Evolutionary conservation across 2,797 vertebrate genomes (phyloP).

Genomic region (Betta splendens): DNA sequence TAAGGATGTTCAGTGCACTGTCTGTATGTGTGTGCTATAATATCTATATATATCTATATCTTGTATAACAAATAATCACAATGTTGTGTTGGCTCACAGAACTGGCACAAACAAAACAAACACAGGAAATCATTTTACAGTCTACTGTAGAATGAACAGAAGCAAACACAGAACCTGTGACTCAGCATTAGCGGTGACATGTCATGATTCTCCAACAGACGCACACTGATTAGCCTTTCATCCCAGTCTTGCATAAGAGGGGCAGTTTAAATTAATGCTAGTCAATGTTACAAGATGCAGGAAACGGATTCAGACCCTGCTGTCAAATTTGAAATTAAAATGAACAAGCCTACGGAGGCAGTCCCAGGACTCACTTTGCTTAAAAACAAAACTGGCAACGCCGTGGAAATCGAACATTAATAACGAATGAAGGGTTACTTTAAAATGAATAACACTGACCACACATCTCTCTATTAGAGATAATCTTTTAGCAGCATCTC

Average conservation of each 20-base stretch:
- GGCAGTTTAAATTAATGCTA: constrained; percentile 12
- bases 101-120: neutral
- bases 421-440: constrained; percentile 3
- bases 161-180: neutral
- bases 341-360: neutral
- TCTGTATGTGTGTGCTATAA: no score
- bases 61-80: neutral
- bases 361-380: constrained; percentile 12
- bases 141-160: neutral
- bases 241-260: constrained; percentile 1
- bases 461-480: constrained; percentile 1
- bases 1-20: neutral
- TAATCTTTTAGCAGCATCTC: constrained; percentile 1
- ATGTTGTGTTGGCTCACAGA: neutral
- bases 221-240: constrained; percentile 11
- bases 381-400: constrained; percentile 12
- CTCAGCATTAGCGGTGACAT: neutral
- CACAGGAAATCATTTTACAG: no score
- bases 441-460: neutral
- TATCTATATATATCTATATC: no score
- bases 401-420: neutral
- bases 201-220: neutral
- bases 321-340: constrained; percentile 41
- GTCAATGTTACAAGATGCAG: neutral
- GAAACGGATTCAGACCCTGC: constrained; percentile 2